phyloP scores from a whole-genome alignment of 30 jellyfish, hydroid and myxozoan genomes.

The Euphysa ruthae region DNA sequence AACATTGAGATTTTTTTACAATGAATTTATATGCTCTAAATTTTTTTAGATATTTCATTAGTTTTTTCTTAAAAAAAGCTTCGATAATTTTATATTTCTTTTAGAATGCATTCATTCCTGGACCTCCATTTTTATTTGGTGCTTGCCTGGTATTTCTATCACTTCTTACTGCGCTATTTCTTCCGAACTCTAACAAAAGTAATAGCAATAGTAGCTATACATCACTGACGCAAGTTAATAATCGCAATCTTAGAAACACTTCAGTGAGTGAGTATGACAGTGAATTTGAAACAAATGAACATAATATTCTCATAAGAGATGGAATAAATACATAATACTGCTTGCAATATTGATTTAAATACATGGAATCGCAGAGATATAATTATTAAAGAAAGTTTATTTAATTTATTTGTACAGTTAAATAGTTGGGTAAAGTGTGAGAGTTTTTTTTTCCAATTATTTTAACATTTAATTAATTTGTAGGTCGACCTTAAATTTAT shows the following conservation, averaged over 20 bases:
- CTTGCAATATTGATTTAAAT: too few relatives aligned
- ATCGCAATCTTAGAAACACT: not conserved
- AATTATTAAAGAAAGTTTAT: too few relatives aligned
- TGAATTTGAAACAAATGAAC: constrained; percentile 27
- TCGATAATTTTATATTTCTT: too few relatives aligned
- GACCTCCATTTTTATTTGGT: constrained; percentile 97
- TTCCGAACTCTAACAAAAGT: constrained; percentile 42
- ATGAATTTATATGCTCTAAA: not conserved
- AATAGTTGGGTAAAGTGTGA: too few relatives aligned
- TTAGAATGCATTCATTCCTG: constrained; percentile 75
- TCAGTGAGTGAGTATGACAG: constrained; percentile 20
- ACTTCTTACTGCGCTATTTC: constrained; percentile 72
- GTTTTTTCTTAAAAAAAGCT: too few relatives aligned
- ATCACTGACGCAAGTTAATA: not conserved
- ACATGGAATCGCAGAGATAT: too few relatives aligned
- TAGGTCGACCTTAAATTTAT: too few relatives aligned
- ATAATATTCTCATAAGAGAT: constrained; percentile 8
- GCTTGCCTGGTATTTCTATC: constrained; percentile 83
- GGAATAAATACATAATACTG: constrained; percentile 9
- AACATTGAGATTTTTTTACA: not conserved
- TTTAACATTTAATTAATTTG: too few relatives aligned
- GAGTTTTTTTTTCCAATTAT: too few relatives aligned
- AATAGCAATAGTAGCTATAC: not conserved
- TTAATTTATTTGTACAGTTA: too few relatives aligned
- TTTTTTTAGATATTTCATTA: too few relatives aligned